Evolutionary conservation across 2,113 vertebrate genomes (phyloP).

Genomic region (Zapus hudsonius): DNA sequence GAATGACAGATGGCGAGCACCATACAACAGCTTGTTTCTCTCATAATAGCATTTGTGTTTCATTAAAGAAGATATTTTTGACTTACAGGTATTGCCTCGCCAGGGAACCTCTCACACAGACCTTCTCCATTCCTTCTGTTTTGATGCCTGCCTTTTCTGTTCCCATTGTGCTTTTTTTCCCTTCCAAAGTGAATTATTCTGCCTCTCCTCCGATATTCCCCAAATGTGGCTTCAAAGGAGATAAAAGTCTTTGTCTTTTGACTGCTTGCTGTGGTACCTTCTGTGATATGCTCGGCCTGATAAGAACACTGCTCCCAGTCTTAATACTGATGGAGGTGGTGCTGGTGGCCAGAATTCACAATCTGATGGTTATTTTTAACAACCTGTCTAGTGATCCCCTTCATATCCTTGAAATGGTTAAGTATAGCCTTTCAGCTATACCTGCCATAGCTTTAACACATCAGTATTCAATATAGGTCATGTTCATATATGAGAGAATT

Average conservation of each 20-base stretch:
- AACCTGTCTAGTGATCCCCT: background rate
- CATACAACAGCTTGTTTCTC: conserved; percentile 27
- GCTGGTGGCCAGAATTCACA: conserved; percentile 13
- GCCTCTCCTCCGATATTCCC: conserved; percentile 24
- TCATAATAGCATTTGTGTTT: background rate
- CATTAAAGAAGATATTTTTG: conserved; percentile 10
- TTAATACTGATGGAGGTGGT: background rate
- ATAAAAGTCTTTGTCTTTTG: conserved; percentile 9
- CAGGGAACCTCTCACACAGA: background rate
- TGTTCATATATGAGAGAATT: conserved; percentile 46
- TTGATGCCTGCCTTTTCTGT: conserved; percentile 32
- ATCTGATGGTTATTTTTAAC: conserved; percentile 15
- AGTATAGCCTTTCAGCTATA: conserved; percentile 10
- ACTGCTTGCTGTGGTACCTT: background rate
- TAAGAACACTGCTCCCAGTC: background rate
- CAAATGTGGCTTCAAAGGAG: conserved; percentile 27
- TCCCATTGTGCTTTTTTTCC: background rate
- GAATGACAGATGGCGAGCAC: background rate
- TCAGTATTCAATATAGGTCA: conserved; percentile 38
- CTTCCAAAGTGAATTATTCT: conserved; percentile 43
- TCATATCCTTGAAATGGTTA: conserved; percentile 38
- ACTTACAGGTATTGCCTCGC: background rate
- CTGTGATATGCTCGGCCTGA: background rate
- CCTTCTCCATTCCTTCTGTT: background rate
- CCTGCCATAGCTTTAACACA: conserved; percentile 2